These are phyloP conservation scores for Calvadosia cruxmelitensis DNA, from an alignment of 30 jellyfish, hydroid and myxozoan species.

Conservation along the genomic window DNA sequence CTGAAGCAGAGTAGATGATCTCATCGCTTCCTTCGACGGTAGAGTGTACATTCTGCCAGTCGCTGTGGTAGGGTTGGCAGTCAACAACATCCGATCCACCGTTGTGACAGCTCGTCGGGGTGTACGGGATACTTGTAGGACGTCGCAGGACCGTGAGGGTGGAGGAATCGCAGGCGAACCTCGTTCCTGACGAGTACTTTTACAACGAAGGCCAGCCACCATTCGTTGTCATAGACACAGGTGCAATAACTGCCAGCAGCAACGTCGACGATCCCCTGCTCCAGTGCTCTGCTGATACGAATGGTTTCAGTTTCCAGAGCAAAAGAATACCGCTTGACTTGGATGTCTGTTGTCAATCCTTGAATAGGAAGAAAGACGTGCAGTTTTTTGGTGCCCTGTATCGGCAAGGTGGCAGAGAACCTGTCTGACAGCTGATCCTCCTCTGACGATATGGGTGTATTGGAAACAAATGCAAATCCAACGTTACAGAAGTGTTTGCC, in stretches of 20 bases:
- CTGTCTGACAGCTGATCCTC: neutral
- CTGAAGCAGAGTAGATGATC: neutral
- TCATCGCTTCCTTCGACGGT: neutral
- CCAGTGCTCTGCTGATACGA: neutral
- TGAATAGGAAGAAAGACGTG: neutral
- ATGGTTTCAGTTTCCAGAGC: neutral
- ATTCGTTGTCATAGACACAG: constrained; percentile 2
- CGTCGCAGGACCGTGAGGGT: constrained; percentile 2
- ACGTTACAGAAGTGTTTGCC: no score
- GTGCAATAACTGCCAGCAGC: neutral
- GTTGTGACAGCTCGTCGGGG: neutral
- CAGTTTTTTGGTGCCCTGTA: neutral
- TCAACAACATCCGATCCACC: neutral
- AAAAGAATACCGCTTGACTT: neutral
- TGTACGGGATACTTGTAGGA: constrained; percentile 1
- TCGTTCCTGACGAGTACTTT: neutral
- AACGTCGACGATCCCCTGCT: neutral
- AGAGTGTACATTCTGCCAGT: constrained; percentile 12
- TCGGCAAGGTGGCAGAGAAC: neutral
- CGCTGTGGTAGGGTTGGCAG: constrained; percentile 10
- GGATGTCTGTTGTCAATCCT: neutral
- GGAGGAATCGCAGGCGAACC: constrained; percentile 1
- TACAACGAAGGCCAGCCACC: constrained; percentile 14
- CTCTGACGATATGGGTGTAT: neutral
- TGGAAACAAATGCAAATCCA: neutral